A percentile compares a stretch with the other conserved stretches of the same genome.
Evolutionary conservation across 2,797 vertebrate genomes (phyloP).

Genomic region (Fundulus diaphanus): DNA sequence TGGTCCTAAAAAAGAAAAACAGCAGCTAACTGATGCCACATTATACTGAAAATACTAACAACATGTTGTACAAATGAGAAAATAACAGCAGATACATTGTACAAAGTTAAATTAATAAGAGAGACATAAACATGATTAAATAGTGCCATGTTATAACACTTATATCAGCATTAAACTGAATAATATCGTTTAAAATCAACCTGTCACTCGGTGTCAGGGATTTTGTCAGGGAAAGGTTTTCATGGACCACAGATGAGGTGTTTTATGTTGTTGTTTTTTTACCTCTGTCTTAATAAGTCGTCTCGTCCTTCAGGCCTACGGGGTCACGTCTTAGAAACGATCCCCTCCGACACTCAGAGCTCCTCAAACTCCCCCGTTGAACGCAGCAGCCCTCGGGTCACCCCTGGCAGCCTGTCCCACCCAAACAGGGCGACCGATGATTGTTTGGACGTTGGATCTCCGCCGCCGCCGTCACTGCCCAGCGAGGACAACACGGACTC

Average conservation of each 20-base stretch:
- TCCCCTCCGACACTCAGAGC: conserved; percentile 30
- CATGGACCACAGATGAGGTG: not conserved
- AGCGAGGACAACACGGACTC: conserved; percentile 33
- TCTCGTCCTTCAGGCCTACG: conserved; percentile 59
- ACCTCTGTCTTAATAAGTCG: not conserved
- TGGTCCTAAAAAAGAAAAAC: not conserved
- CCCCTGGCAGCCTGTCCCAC: conserved; percentile 34
- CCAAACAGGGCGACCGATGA: conserved; percentile 29
- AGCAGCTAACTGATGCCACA: not conserved
- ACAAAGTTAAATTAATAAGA: not conserved
- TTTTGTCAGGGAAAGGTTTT: not conserved
- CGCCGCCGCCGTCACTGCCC: conserved; percentile 25
- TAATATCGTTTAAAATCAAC: not conserved
- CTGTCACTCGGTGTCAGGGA: not conserved
- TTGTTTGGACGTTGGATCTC: conserved; percentile 28
- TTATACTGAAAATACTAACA: not conserved
- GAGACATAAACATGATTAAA: not conserved
- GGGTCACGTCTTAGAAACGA: conserved; percentile 49
- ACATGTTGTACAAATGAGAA: not conserved
- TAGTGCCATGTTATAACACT: not conserved
- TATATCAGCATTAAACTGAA: not conserved
- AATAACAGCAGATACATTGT: not conserved
- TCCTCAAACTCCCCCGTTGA: conserved; percentile 22
- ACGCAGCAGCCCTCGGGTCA: conserved; percentile 26
- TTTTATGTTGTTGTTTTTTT: not conserved